Evolutionary conservation across 2,797 vertebrate genomes (phyloP), one percentile per base, ranked within the genome.

Genomic region (Chelon labrosus): DNA sequence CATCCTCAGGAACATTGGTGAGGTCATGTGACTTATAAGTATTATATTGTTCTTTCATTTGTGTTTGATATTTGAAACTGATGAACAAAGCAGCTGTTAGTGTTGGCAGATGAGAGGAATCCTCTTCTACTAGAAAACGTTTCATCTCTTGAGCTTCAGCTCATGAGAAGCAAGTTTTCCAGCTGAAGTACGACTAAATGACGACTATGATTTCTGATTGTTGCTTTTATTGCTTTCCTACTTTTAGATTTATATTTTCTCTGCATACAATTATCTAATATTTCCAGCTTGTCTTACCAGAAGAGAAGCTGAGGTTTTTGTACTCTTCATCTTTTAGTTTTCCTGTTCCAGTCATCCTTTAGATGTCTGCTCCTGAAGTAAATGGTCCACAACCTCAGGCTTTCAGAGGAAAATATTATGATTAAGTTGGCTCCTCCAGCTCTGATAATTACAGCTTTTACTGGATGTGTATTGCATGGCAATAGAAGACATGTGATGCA

Each of bases 341-440:
- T 77, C 73, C 66, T 65, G 22, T 75, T 75, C 67, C 73, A 75
- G 1, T 79, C 41, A 44, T 77, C 44, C 16, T 47, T 80, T 55
- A 68, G 14, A 75, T 39, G 72, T 79, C 73, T 75, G 66, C 78
- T 75, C 20, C 82, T 80, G 70, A 64, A 75, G 64, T 70, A 80
- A 86, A 88, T 70, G 65, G 77, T 74, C 79, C 79, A 41, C 49
- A 84, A 76, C 84, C 78, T 73, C 82, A 76, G 56, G 38, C 62
- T 78, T 76, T 52, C 47, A 75, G 61, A 66, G 89, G 86, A 91
- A 88, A 90, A 85, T 80, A 41, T 88, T 75, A 82, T 56, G 77
- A 87, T 82, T 73, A 63, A 57, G 60, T 84, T 80, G 67, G 77
- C 66, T 78, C 66, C 71, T 73, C 31, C 58, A 65, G 46, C 42